Percentiles rank a stretch among this genome's conserved stretches.
Conservation (phyloP, 2,888 invertebrate species). For the Eupithecia subfuscata region DNA sequence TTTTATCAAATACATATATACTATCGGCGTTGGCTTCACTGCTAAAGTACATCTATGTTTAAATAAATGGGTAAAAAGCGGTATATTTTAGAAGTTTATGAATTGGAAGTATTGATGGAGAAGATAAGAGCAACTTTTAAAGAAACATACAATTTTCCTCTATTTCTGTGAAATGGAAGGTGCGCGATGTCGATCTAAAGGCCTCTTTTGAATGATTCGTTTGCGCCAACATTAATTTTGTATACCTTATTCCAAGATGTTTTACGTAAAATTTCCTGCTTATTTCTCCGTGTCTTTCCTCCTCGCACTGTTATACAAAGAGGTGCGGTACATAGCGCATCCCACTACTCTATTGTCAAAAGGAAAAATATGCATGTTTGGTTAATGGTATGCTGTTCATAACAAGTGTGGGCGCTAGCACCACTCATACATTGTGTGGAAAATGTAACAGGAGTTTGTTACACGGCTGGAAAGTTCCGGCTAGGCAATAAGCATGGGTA, state of each 20-base stretch:
- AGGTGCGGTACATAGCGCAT: conserved; percentile 2
- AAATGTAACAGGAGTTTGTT: conserved; percentile 34
- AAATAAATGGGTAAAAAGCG: neutral
- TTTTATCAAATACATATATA: neutral
- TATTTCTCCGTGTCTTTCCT: conserved; percentile 10
- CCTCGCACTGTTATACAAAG: neutral
- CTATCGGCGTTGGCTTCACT: neutral
- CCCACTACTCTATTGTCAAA: conserved; percentile 14
- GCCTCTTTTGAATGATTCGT: neutral
- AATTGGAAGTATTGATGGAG: neutral
- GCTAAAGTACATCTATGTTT: neutral
- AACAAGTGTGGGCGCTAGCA: conserved; percentile 38
- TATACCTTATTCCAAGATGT: neutral
- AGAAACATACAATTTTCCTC: neutral
- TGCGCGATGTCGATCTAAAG: neutral
- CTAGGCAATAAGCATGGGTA: neutral
- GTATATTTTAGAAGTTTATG: neutral
- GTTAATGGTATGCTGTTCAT: conserved; percentile 41
- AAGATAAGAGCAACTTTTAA: neutral
- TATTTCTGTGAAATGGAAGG: neutral
- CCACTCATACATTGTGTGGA: conserved; percentile 36
- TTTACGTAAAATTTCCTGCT: conserved; percentile 3
- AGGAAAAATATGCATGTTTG: conserved; percentile 23
- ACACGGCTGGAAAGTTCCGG: conserved; percentile 21
- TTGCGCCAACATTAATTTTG: conserved; percentile 7